A percentile compares a stretch with the other conserved stretches of the same genome.
Evolutionary conservation across 2,888 invertebrate genomes (phyloP).

Genomic region (Ethmia dodecea): DNA sequence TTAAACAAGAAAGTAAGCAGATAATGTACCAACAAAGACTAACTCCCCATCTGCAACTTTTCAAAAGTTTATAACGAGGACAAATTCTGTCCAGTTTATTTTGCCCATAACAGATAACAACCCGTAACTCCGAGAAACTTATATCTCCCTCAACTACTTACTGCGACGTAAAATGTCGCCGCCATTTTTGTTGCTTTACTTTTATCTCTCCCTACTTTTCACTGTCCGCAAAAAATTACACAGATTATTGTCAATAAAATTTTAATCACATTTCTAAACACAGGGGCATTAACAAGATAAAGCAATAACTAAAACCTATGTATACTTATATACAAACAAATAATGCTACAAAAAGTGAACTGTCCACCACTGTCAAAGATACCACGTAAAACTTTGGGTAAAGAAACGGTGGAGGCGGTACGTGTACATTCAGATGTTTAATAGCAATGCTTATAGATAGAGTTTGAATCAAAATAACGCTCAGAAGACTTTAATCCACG

Average conservation of each 20-base stretch:
- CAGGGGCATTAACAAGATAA: slow-evolving; percentile 48
- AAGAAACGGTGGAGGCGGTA: too few relatives aligned
- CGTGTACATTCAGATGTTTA: too few relatives aligned
- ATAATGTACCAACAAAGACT: too few relatives aligned
- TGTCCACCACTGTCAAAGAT: too few relatives aligned
- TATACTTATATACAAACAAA: slow-evolving; percentile 74
- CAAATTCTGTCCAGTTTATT: slow-evolving; percentile 31
- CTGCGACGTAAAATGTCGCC: not conserved
- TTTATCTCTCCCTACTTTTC: not conserved
- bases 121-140: slow-evolving; percentile 10
- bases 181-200: slow-evolving; percentile 6
- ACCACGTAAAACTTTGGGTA: too few relatives aligned
- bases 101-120: slow-evolving; percentile 20
- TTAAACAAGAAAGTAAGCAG: too few relatives aligned
- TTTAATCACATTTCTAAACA: slow-evolving; percentile 55
- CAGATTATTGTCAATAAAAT: slow-evolving; percentile 23
- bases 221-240: not conserved
- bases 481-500: too few relatives aligned
- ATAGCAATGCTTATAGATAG: too few relatives aligned
- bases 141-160: slow-evolving; percentile 10
- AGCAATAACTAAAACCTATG: slow-evolving; percentile 70
- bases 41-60: too few relatives aligned
- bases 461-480: too few relatives aligned
- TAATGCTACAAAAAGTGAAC: slow-evolving; percentile 65
- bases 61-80: slow-evolving; percentile 24